A percentile compares a stretch with the other conserved stretches of the same genome.
Evolutionary conservation across 2,797 vertebrate species (phyloP).

Genomic region (Chiropotes sagulatus): DNA sequence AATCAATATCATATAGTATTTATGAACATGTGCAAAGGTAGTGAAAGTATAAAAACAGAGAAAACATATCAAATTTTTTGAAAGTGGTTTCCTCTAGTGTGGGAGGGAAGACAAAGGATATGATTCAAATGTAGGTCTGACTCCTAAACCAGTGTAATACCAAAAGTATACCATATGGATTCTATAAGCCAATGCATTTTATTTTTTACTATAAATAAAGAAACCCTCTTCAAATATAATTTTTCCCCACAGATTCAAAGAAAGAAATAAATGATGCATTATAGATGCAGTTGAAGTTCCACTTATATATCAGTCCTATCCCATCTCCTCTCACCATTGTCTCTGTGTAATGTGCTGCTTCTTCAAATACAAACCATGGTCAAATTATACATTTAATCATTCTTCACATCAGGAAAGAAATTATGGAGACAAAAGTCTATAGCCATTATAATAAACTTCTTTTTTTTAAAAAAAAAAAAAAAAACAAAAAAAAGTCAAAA

Average conservation of each 20-base stretch:
- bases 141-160: conserved; percentile 23
- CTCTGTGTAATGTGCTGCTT: background rate
- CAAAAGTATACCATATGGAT: conserved; percentile 1
- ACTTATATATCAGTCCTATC: background rate
- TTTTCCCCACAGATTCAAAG: background rate
- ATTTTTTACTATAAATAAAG: conserved; percentile 30
- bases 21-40: conserved; percentile 44
- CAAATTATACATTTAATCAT: conserved; percentile 16
- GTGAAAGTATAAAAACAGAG: conserved; percentile 38
- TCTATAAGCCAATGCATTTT: conserved; percentile 24
- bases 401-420: background rate
- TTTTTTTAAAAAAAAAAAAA: background rate
- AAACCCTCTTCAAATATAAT: background rate
- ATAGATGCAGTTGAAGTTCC: background rate
- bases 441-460: background rate
- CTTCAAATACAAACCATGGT: conserved; percentile 17
- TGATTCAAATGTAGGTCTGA: background rate
- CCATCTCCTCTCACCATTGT: background rate
- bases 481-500: background rate
- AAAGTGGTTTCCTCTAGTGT: conserved; percentile 32
- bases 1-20: conserved; percentile 59
- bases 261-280: background rate
- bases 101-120: background rate
- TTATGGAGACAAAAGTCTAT: background rate
- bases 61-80: conserved; percentile 8